These are phyloP conservation scores for Pycnomerus fuliginosus DNA, from an alignment of 2,888 invertebrate genomes.

Conservation along the genomic window DNA sequence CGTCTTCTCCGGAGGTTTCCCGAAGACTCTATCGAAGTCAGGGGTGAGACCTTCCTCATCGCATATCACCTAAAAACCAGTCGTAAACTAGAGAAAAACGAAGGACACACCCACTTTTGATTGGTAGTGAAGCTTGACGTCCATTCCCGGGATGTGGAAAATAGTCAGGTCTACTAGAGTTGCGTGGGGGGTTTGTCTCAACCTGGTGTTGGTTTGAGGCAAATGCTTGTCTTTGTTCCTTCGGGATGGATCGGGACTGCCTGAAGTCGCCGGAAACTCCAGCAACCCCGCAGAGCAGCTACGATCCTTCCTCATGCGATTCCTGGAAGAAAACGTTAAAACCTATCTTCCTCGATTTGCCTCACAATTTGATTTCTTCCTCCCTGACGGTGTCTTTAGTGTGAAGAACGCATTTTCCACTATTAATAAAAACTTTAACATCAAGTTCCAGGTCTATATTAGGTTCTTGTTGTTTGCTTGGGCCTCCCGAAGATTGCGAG, in stretches of 20 bases:
- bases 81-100: no score
- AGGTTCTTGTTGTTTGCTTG: slow-evolving; percentile 71
- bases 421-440: slow-evolving; percentile 94
- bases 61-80: no score
- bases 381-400: slow-evolving; percentile 77
- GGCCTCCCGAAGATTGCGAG: slow-evolving; percentile 27
- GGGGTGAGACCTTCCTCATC: slow-evolving; percentile 23
- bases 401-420: slow-evolving; percentile 95
- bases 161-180: slow-evolving; percentile 75
- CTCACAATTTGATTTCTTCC: slow-evolving; percentile 63
- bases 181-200: slow-evolving; percentile 49
- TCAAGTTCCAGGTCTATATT: slow-evolving; percentile 95
- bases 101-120: slow-evolving; percentile 51
- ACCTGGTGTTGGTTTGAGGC: slow-evolving; percentile 41
- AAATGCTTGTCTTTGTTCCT: slow-evolving; percentile 48
- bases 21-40: slow-evolving; percentile 42
- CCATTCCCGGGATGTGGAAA: slow-evolving; percentile 88
- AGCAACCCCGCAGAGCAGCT: slow-evolving; percentile 52
- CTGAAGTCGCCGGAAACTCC: slow-evolving; percentile 44
- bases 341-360: no score
- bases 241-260: slow-evolving; percentile 50
- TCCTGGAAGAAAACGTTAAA: slow-evolving; percentile 36
- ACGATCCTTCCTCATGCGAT: slow-evolving; percentile 72
- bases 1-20: slow-evolving; percentile 18
- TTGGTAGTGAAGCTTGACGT: slow-evolving; percentile 61